Conservation (phyloP, 2,113 vertebrate genomes). For the Bos javanicus region DNA sequence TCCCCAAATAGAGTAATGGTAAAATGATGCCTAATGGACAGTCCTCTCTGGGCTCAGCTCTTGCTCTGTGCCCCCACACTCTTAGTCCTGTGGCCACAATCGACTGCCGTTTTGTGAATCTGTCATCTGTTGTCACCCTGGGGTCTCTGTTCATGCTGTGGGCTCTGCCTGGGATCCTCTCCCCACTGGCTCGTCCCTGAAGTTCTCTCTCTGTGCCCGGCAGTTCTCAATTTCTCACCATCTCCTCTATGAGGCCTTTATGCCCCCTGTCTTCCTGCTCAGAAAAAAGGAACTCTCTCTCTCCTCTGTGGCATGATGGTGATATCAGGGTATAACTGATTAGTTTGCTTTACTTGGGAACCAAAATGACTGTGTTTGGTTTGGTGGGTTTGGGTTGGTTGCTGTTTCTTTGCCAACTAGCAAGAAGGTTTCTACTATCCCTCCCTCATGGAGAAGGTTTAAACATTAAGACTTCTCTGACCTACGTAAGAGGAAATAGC, state of each 20-base stretch:
- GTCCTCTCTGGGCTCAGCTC: not conserved
- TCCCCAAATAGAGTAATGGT: not conserved
- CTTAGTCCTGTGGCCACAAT: not conserved
- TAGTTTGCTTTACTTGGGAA: not conserved
- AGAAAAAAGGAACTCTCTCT: not conserved
- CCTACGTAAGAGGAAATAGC: not conserved
- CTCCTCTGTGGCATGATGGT: not conserved
- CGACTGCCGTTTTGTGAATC: not conserved
- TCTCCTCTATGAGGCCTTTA: not conserved
- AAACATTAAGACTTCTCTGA: not conserved
- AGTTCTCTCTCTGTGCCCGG: not conserved
- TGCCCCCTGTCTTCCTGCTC: not conserved
- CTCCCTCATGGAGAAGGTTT: not conserved
- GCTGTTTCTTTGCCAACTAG: not conserved
- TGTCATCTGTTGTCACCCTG: not conserved
- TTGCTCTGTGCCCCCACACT: not conserved
- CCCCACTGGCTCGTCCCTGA: not conserved
- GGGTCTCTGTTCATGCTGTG: not conserved
- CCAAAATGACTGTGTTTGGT: not conserved
- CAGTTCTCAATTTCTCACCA: not conserved
- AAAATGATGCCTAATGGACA: not conserved
- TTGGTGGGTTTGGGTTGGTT: not conserved
- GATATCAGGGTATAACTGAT: fast-evolving
- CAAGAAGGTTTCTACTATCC: no score
- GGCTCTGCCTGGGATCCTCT: not conserved